phyloP scores from a whole-genome alignment of 2,113 vertebrate species.

The Poeciliopsis retropinna region DNA sequence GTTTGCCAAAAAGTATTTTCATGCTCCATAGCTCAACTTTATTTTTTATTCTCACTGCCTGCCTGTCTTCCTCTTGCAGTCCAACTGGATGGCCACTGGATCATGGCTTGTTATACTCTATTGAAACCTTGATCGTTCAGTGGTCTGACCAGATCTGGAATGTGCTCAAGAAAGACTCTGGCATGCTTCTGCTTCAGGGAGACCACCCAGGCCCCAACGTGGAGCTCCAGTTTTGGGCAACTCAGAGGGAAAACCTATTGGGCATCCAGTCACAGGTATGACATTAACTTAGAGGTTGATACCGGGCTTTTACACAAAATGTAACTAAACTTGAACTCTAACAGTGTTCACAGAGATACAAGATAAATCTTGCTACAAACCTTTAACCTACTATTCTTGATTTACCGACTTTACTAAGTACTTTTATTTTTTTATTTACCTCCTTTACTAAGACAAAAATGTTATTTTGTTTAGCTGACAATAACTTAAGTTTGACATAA shows the following conservation, averaged over 20 bases:
- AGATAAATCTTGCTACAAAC: no score
- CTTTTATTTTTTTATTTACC: no score
- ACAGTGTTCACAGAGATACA: no score
- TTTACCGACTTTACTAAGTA: no score
- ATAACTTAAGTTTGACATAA: no score
- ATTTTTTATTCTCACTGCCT: constrained; percentile 23
- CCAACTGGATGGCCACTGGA: constrained; percentile 71
- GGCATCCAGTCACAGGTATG: constrained; percentile 80
- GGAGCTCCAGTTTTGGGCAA: constrained; percentile 83
- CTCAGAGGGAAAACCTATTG: constrained; percentile 75
- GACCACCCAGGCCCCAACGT: constrained; percentile 73
- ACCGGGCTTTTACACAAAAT: neutral
- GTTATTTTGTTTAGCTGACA: no score
- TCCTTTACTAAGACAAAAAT: no score
- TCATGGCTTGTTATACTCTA: constrained; percentile 74
- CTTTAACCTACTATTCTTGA: no score
- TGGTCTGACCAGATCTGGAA: constrained; percentile 74
- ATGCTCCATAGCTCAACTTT: constrained; percentile 3
- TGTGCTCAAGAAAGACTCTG: constrained; percentile 78
- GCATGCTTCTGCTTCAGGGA: constrained; percentile 61
- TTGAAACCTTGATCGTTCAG: constrained; percentile 79
- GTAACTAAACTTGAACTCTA: neutral
- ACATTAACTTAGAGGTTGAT: neutral
- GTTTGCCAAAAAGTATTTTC: neutral
- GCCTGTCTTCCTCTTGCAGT: constrained; percentile 51